Percentiles rank a stretch among this genome's conserved stretches.
Conservation (phyloP, 2,888 invertebrate species). For the Leptopilina drosophilae region DNA sequence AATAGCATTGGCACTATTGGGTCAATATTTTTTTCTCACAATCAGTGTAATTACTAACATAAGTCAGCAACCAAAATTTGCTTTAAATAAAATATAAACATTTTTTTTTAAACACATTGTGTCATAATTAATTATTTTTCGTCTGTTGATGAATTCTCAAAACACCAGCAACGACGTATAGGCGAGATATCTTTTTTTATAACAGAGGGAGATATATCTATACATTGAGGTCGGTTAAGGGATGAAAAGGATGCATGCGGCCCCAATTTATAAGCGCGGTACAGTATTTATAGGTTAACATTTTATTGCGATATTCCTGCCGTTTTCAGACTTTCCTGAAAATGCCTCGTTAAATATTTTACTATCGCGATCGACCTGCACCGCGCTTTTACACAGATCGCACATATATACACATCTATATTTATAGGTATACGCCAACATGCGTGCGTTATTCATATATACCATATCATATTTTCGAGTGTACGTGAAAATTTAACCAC, state of each 20-base stretch:
- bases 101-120: too few species aligned
- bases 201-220: too few species aligned
- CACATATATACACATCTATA: background rate
- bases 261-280: constrained; percentile 48
- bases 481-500: constrained; percentile 3
- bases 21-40: too few species aligned
- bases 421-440: background rate
- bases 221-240: background rate
- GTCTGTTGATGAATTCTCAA: too few species aligned
- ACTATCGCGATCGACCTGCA: constrained; percentile 61
- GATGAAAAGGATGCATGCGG: constrained; percentile 45
- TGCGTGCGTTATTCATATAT: background rate
- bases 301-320: constrained; percentile 74
- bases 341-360: constrained; percentile 75
- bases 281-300: constrained; percentile 59
- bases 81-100: too few species aligned
- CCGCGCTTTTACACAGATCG: constrained; percentile 28
- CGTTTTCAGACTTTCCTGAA: constrained; percentile 70
- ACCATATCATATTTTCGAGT: background rate
- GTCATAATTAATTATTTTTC: too few species aligned
- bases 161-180: too few species aligned
- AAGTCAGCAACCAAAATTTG: too few species aligned
- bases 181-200: too few species aligned
- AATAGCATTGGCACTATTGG: too few species aligned
- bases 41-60: too few species aligned